Conservation (phyloP, 2,113 vertebrate species). For the Bubo scandiacus region DNA sequence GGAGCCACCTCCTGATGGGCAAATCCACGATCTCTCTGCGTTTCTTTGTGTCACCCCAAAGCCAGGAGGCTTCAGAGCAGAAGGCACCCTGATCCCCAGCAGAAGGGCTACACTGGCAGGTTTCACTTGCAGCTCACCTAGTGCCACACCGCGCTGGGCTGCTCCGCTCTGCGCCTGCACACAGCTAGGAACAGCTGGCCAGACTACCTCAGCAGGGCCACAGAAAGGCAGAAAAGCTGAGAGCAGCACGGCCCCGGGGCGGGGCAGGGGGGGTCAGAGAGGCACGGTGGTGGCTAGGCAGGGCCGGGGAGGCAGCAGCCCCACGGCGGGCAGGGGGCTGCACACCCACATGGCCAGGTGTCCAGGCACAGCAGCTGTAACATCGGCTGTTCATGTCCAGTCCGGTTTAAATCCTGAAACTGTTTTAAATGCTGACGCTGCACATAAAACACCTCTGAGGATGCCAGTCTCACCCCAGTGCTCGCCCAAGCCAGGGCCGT, state of each 20-base stretch:
- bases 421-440: neutral
- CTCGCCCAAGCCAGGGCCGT: neutral
- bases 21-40: neutral
- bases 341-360: neutral
- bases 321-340: too few relatives aligned
- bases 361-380: neutral
- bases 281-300: accelerated
- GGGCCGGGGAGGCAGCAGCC: too few relatives aligned
- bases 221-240: neutral
- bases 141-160: accelerated
- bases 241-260: neutral
- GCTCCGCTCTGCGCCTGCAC: neutral
- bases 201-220: neutral
- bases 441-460: neutral
- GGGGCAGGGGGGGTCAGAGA: too few relatives aligned
- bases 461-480: neutral
- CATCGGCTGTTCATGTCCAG: accelerated
- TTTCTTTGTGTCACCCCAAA: neutral
- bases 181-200: neutral
- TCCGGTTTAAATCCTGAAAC: neutral
- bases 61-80: neutral
- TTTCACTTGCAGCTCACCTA: neutral
- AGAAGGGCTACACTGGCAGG: neutral
- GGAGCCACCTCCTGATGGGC: neutral
- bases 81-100: too few relatives aligned